Base-by-base conservation (phyloP, 2,113 vertebrate genomes). In the Sapayoa aenigma region DNA sequence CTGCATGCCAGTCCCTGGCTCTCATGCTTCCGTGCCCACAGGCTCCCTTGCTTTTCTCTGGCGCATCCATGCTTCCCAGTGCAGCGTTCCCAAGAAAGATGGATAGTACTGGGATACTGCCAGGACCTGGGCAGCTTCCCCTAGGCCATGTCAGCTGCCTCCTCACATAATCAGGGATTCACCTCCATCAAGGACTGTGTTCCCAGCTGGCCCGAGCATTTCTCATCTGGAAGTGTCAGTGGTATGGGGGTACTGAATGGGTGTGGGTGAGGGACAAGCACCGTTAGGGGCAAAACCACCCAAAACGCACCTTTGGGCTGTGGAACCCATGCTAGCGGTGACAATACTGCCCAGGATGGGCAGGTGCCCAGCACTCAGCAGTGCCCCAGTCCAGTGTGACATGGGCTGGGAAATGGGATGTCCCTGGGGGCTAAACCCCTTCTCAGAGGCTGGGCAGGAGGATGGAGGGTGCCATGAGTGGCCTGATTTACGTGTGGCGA, bases 401-500 rank as follows among this genome's bases (percentile, higher is more conserved):
- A 53, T 15, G 1, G 12, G 20, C 35, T 42, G 55, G 53, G 66
- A 71, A 14, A 2, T 27, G 74, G 31, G 30, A 23, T 41, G 33
- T 79, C 58, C 85, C 55, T 1, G 1, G 14, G 71, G 86, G 39
- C 49, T 12, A 12, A 73, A 75, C 10, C 25, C 71, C 50, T 42
- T 18, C 11, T 0, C 6, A 28, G 87, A 65, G 49, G 77, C 69
- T 65, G 53, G 28, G 58, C 20, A 82, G 53, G 62, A 53, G 56
- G 31, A 41, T 10, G 33, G 18, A 28, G 35, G 50, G 25, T 22
- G 39, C 39, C 2, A 0, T 12, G 81, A 80, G 49, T 6, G 37
- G 44, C 66, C 44, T 94, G 92, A 94, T 85, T 84, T 90, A 87
- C 76, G 92, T 20, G 7, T 91, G 95, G 94, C 53, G 82, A 91